Evolutionary conservation across 2,888 invertebrate genomes (phyloP), one percentile per base, ranked within the genome.

Genomic region (Arenicola marina): DNA sequence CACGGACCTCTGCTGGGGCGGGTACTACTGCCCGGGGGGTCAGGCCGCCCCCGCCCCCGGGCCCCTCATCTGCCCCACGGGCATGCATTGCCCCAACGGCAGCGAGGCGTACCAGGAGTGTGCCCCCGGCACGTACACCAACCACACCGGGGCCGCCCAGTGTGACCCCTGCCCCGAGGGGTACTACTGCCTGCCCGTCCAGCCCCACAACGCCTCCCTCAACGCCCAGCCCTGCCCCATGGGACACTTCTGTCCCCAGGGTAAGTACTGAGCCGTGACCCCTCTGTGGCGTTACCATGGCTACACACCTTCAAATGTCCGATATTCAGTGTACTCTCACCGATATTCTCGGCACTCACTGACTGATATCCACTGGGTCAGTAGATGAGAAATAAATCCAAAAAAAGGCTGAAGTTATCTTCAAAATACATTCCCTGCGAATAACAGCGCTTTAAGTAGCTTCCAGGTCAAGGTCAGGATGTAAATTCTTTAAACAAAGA

Each of bases 71-170:
- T 81, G 81, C 66, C 79, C 79, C 1, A 55, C 33, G 3, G 79
- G 79, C 11, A 63, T 79, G 69, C 77, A 79, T 33, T 81, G 81
- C 68, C 79, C 79, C 11, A 80, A 80, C 65, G 80, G 80, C 53
- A 77, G 77, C 63, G 73, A 71, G 18, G 74, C 70, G 18, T 79
- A 79, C 67, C 64, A 77, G 46, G 69, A 78, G 7, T 81, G 81
- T 70, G 55, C 46, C 15, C 68, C 76, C 4, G 81, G 80, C 1
- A 71, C 66, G 4, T 81, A 79, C 63, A 77, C 79, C 46, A 78
- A 80, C 68, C 71, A 74, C 33, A 62, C 65, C 3, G 62, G 78
- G 18, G 78, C 79, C 56, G 65, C 68, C 2, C 59, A 62, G 1
- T 81, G 81, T 68, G 76, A 76, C 59, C 63, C 68, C 4, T 81